Conservation (phyloP, 2,797 vertebrate species). For the Hoplostethus mediterraneus region DNA sequence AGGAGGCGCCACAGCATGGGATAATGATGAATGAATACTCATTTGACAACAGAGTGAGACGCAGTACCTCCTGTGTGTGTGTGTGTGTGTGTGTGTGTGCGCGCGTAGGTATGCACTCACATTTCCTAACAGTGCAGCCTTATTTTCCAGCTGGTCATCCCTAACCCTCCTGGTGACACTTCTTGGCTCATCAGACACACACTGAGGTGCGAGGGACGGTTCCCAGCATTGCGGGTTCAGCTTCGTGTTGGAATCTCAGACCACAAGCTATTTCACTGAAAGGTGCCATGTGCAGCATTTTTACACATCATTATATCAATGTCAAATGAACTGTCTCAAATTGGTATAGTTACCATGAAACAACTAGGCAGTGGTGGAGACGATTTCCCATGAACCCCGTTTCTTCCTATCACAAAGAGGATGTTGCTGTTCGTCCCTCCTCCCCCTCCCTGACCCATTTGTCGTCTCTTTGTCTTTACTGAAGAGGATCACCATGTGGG, state of each 20-base stretch:
- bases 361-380: no score
- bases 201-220: neutral
- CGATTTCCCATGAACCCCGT: no score
- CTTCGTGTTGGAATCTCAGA: neutral
- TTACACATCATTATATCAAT: no score
- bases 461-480: no score
- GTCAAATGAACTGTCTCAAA: no score
- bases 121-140: neutral
- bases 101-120: no score
- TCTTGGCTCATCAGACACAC: neutral
- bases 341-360: no score
- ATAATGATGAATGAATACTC: constrained; percentile 43
- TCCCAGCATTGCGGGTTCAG: neutral
- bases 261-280: neutral
- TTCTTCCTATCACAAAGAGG: no score
- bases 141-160: constrained; percentile 6
- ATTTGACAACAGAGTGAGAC: constrained; percentile 61
- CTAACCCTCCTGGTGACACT: neutral
- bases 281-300: no score
- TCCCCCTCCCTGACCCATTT: no score
- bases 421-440: no score
- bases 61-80: neutral
- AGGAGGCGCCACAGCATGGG: constrained; percentile 37
- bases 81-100: neutral
- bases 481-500: no score